These are phyloP conservation scores for Baccha elongata DNA, from an alignment of 2,888 invertebrate species.

Conservation along the genomic window DNA sequence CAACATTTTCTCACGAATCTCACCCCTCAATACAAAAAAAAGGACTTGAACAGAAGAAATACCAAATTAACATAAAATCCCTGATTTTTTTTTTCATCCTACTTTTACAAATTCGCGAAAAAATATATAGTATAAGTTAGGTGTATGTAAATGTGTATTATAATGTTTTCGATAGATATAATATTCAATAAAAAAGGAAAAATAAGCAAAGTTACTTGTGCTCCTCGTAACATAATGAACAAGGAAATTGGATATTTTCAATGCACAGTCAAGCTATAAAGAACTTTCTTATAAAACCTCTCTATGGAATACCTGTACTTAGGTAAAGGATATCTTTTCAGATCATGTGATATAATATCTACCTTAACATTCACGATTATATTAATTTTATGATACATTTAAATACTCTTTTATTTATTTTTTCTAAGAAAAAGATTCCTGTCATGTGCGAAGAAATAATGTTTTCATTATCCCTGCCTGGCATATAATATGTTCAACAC, in stretches of 20 bases:
- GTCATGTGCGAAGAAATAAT: constrained; percentile 60
- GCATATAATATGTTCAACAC: constrained; percentile 33
- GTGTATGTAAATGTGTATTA: too few species aligned
- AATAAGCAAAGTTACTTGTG: constrained; percentile 45
- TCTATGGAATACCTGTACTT: not conserved
- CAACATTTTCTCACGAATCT: constrained; percentile 39
- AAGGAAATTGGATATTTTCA: constrained; percentile 61
- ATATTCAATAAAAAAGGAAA: constrained; percentile 40
- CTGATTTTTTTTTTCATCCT: constrained; percentile 11
- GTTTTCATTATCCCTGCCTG: constrained; percentile 61
- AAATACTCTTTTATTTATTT: not conserved
- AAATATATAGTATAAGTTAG: too few species aligned
- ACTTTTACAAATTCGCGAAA: constrained; percentile 32
- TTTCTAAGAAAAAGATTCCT: constrained; percentile 36
- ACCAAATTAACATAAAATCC: constrained; percentile 66
- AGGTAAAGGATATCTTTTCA: not conserved
- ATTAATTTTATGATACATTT: constrained; percentile 15
- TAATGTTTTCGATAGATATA: too few species aligned
- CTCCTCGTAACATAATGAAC: constrained; percentile 37
- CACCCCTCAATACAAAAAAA: constrained; percentile 4
- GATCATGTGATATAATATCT: constrained; percentile 2
- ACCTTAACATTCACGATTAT: constrained; percentile 25
- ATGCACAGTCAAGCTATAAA: constrained; percentile 1
- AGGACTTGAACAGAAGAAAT: constrained; percentile 6
- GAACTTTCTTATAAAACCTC: not conserved